These are phyloP conservation scores for Gerris buenoi DNA, from an alignment of 1,140 invertebrate genomes.

Conservation along the genomic window DNA sequence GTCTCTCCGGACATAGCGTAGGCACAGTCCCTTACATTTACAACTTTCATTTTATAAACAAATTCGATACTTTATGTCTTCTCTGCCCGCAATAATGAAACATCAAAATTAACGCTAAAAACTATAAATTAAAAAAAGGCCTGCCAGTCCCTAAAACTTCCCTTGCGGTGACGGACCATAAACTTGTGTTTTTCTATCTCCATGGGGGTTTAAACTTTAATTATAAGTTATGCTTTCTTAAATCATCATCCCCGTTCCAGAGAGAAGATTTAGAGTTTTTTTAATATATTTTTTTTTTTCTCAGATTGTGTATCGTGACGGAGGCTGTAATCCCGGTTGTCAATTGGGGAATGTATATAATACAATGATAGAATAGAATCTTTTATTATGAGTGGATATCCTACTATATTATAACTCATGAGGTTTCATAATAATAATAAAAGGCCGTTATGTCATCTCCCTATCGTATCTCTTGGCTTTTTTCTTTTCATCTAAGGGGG, in stretches of 20 bases:
- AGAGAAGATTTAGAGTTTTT: neutral
- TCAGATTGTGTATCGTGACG: neutral
- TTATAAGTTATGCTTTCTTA: neutral
- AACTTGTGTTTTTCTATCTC: neutral
- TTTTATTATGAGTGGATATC: neutral
- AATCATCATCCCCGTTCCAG: too few species aligned
- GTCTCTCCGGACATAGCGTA: too few species aligned
- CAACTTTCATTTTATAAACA: too few species aligned
- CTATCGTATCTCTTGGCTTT: neutral
- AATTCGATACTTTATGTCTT: too few species aligned
- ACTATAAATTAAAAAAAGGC: too few species aligned
- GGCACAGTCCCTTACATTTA: too few species aligned
- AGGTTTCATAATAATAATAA: neutral
- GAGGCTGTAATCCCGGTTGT: neutral
- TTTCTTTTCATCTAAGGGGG: neutral
- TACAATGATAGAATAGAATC: neutral
- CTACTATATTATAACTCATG: neutral
- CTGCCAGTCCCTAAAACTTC: neutral
- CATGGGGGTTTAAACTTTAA: neutral
- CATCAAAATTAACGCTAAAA: too few species aligned
- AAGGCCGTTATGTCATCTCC: neutral
- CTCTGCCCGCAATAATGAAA: too few species aligned
- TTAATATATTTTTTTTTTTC: neutral
- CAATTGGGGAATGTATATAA: neutral
- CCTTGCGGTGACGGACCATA: neutral